Base-by-base conservation (phyloP, 2,113 vertebrate genomes). In the Delphinus delphis region DNA sequence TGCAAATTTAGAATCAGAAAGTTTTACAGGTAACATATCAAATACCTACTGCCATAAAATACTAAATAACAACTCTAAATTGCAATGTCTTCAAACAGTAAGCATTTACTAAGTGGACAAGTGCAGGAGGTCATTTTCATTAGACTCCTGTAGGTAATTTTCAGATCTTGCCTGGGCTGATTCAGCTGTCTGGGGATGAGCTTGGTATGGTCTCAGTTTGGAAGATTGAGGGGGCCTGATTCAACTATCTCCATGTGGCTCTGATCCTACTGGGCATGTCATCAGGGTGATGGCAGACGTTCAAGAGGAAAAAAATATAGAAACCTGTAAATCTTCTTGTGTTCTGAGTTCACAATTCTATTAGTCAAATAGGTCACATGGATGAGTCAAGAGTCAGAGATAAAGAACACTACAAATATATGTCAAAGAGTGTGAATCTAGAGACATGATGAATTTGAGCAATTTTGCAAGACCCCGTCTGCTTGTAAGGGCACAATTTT, bases 241-340 rank as follows among this genome's bases (percentile, higher is more conserved):
- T 33, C 13, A 23, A 8, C 41, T 33, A 0, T n/a, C 3, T 5
- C 9, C 11, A 9, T 3, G 4, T 14, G 36, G 33, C 21, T 38
- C 53, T 67, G 11, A 31, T 21, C 0, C 79, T 44, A 65, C 36
- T 26, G 31, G 15, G 6, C 3, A 92, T 21, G 9, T 44, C 68
- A 9, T 71, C 60, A 92, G n/a, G 62, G 8, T 33, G 20, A 58
- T 41, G 44, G 23, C 38, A 55, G 26, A 80, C 9, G 26, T 18
- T 58, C 25, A 73, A 88, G 12, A 36, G 28, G 28, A 17, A 6
- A 77, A 4, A 44, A 36, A 86, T 11, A 17, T 10, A 70, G 2
- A 58, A 94, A 50, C 13, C 31, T 9, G 4, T 25, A 26, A 60
- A 28, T 13, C 8, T 44, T 65, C 47, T 41, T 89, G 74, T 88